phyloP scores from a whole-genome alignment of 2,797 vertebrate genomes.

The Pangasius sanitwongsei region DNA sequence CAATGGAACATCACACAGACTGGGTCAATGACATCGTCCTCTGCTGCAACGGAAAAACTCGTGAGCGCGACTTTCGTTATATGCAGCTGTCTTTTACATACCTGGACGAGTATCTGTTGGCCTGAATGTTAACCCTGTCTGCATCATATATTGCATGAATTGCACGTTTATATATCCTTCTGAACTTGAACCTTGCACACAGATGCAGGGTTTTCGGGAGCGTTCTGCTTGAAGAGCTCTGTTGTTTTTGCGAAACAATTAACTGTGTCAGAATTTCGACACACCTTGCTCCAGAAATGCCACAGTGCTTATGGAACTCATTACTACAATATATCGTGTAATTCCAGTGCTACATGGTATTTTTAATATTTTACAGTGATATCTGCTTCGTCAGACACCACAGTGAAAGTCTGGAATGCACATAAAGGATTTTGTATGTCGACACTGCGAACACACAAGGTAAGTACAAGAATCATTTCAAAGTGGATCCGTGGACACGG shows the following conservation, averaged over 20 bases:
- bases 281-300: background rate
- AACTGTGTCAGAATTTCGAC: background rate
- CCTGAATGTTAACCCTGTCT: background rate
- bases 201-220: background rate
- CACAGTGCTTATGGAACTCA: background rate
- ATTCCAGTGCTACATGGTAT: background rate
- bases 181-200: background rate
- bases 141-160: background rate
- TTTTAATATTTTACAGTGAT: slow-evolving; percentile 79
- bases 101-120: background rate
- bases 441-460: slow-evolving; percentile 97
- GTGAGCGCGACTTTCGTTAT: slow-evolving; percentile 73
- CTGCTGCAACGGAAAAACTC: slow-evolving; percentile 97
- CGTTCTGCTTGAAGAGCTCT: background rate
- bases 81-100: background rate
- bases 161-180: background rate
- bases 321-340: background rate
- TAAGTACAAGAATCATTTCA: slow-evolving; percentile 54
- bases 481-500: background rate
- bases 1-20: slow-evolving; percentile 99
- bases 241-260: background rate
- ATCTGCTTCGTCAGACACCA: slow-evolving; percentile 97
- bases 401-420: slow-evolving; percentile 99
- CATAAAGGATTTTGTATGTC: slow-evolving; percentile 99
- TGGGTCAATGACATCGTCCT: slow-evolving; percentile 99